phyloP scores from a whole-genome alignment of 2,797 vertebrate genomes.

The Ceryle rudis region DNA sequence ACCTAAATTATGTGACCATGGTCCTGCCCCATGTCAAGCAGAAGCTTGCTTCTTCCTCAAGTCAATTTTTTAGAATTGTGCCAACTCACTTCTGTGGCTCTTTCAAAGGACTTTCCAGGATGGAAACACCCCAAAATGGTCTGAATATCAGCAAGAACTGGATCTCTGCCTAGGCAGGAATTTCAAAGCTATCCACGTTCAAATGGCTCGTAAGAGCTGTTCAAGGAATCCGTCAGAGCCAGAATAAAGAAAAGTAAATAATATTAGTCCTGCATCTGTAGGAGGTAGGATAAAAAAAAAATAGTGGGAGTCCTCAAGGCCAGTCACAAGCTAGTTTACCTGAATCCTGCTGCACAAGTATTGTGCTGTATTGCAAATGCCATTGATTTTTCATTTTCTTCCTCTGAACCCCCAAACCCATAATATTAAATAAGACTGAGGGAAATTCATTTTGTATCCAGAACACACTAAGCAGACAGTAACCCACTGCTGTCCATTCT shows the following conservation, averaged over 20 bases:
- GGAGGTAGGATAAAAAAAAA: neutral
- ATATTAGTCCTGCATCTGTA: neutral
- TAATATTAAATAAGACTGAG: constrained; percentile 48
- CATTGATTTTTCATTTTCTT: constrained; percentile 57
- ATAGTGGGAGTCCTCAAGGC: neutral
- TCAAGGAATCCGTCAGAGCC: neutral
- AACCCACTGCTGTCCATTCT: constrained; percentile 25
- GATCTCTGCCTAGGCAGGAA: neutral
- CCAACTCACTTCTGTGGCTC: neutral
- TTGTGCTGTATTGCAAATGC: constrained; percentile 17
- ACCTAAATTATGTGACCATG: rapidly evolving
- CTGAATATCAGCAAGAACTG: neutral
- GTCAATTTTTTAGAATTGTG: neutral
- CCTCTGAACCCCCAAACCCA: constrained; percentile 12
- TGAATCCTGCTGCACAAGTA: neutral
- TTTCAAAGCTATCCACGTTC: neutral
- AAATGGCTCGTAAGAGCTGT: neutral
- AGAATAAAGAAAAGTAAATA: constrained; percentile 6
- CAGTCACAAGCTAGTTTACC: neutral
- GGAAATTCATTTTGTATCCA: constrained; percentile 54
- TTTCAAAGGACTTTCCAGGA: neutral
- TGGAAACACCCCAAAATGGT: neutral
- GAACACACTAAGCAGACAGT: constrained; percentile 41
- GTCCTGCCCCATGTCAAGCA: neutral
- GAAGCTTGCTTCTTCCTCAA: neutral